Evolutionary conservation across 37 sponge, comb jelly and placozoan species (phyloP), one percentile per base, ranked within the genome.

Genomic region (Cladorhizidae sp.): DNA sequence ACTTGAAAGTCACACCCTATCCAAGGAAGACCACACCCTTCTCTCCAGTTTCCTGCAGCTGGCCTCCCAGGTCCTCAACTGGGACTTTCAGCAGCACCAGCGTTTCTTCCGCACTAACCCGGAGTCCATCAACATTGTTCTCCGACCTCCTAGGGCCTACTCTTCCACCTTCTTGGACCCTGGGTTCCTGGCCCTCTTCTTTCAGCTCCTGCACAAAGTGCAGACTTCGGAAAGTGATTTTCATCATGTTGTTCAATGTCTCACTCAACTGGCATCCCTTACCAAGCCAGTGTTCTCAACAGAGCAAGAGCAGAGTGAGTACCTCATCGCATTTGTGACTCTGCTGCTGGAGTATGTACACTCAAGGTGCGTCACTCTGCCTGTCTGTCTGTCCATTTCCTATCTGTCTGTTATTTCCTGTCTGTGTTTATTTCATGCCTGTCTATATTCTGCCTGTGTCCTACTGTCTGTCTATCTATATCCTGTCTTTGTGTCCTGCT

Each of bases 251-350:
- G 22, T 84, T 0, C 89, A 88, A 78, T 88, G 93, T 72, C 74
- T 92, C 33, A 83, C 86, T 29, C 93, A 92, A 73, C 74, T 92
- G 63, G 85, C 89, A 61, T 88, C 89, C 20, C 78, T 92, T 58
- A 69, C 74, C 49, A 81, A 74, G 0, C 73, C 78, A 1, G 86
- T 84, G 21, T 70, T 88, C 21, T 62, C 56, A 2, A 49, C 57
- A 29, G 69, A 61, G 3, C 64, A 73, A 14, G 84, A 83, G 29
- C 70, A 74, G 80, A 37, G 62, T 61, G 18, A 28, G 1, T 88
- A 82, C 28, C 56, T 88, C 38, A 59, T 12, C 68, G 54, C 49
- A 28, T 80, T 87, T 69, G 81, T 80, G 32, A 21, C 81, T 7
- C 75, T 64, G 18, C 18, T 87, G 0, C 69, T 87, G 20, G 57